Base-by-base conservation (phyloP, 2,797 vertebrate genomes). In the Rhinophrynus dorsalis region DNA sequence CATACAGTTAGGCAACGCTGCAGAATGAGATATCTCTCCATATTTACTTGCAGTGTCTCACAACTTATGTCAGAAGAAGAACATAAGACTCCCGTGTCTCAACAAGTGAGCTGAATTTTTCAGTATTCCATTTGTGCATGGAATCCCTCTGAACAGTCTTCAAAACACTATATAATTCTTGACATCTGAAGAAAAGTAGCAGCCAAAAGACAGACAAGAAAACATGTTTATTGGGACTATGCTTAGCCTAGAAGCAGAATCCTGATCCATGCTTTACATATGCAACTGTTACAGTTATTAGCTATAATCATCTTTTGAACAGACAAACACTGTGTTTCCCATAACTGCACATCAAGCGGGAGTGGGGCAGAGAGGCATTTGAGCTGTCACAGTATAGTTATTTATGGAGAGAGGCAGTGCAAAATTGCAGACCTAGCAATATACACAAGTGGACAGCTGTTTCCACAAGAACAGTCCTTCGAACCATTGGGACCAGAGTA, bases 211-310 rank as follows among this genome's bases (percentile, higher is more conserved):
- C n/a, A 29, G 23, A 64, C 64, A 65, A 44, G 42, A 18, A 64
- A 72, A 65, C 38, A 52, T 30, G 18, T 71, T 71, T 65, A 72
- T 72, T 72, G 33, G 20, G 15, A 48, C 12, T 37, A 37, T 21
- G 24, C 17, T 30, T 48, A 35, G 13, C 26, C 13, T 24, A 44
- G 54, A 18, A 52, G 18, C 35, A 23, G 12, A 24, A 13, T 29
- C 38, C 30, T n/a, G 13, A 35, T 33, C 30, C 29, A 33, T 26
- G 6, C 21, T 9, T 38, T 20, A 35, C 5, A 47, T 24, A 23
- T 17, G 21, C 27, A 33, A 17, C 20, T 45, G 18, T 24, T 42
- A 12, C 15, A 52, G 27, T 30, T 2, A 12, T 13, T 2, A 40
- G 5, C 40, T 15, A 15, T 2, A 17, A 9, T 17, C 52, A 33